phyloP scores from a whole-genome alignment of 1,140 invertebrate genomes.

The Whitmania pigra region DNA sequence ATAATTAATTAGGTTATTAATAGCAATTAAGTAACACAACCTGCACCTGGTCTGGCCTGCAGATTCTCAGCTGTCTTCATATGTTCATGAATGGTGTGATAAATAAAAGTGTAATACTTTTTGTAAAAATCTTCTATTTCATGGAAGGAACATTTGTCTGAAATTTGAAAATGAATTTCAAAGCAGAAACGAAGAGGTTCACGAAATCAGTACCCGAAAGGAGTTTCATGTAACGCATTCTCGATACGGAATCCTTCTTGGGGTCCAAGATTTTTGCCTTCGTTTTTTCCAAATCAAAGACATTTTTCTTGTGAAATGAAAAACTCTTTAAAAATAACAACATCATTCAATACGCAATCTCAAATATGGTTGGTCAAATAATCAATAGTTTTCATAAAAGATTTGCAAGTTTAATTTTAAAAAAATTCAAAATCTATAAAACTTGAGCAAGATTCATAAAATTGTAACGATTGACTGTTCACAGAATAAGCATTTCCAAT shows the following conservation, averaged over 20 bases:
- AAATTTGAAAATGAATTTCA: background rate
- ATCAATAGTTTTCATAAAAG: too few relatives aligned
- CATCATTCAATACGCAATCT: too few relatives aligned
- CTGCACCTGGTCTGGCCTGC: background rate
- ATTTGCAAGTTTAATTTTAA: too few relatives aligned
- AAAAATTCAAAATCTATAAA: too few relatives aligned
- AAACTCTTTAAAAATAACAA: constrained; percentile 2
- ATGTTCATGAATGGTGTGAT: background rate
- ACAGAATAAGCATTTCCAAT: too few relatives aligned
- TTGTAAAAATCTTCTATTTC: constrained; percentile 10
- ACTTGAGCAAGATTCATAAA: too few relatives aligned
- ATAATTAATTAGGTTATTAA: background rate
- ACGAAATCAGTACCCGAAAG: background rate
- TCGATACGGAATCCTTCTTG: background rate
- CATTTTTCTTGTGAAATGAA: constrained; percentile 10
- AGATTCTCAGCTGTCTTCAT: background rate
- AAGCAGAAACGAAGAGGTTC: background rate
- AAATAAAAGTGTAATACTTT: background rate
- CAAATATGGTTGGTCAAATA: too few relatives aligned
- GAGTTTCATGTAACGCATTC: background rate
- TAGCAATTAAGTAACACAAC: background rate
- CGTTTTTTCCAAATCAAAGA: constrained; percentile 2
- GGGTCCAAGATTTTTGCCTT: constrained; percentile 1
- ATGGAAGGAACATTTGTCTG: background rate
- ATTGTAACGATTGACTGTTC: too few relatives aligned